These are phyloP conservation scores for Hylaeus volcanicus DNA, from an alignment of 1,140 invertebrate genomes.

Conservation along the genomic window DNA sequence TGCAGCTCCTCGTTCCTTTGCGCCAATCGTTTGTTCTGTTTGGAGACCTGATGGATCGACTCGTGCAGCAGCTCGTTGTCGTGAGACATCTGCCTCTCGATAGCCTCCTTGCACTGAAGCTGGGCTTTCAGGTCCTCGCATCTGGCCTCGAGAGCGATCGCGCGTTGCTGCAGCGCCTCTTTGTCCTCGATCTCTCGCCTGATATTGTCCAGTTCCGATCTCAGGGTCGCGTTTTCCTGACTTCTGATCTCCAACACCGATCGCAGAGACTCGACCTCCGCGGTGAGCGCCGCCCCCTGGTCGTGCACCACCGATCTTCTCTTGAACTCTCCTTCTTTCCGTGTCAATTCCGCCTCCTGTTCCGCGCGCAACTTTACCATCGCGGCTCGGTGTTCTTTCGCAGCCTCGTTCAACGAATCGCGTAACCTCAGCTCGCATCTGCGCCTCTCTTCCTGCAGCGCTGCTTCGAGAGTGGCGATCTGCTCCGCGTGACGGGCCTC, in stretches of 20 bases:
- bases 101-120: constrained; percentile 81
- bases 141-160: constrained; percentile 83
- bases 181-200: constrained; percentile 83
- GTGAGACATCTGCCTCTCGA: constrained; percentile 80
- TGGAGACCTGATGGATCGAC: constrained; percentile 85
- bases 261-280: constrained; percentile 87
- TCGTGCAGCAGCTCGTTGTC: constrained; percentile 88
- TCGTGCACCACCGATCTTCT: constrained; percentile 68
- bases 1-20: constrained; percentile 93
- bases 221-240: constrained; percentile 85
- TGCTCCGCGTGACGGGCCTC: constrained; percentile 68
- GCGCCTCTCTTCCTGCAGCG: constrained; percentile 63
- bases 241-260: constrained; percentile 88
- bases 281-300: constrained; percentile 78
- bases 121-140: constrained; percentile 87
- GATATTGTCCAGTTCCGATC: constrained; percentile 84
- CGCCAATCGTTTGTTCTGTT: constrained; percentile 88
- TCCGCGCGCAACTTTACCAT: constrained; percentile 76
- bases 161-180: constrained; percentile 82
- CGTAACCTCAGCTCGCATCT: constrained; percentile 60
- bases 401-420: constrained; percentile 65
- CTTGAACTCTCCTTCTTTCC: constrained; percentile 69
- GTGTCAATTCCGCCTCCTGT: constrained; percentile 73
- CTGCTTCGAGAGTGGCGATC: constrained; percentile 66
- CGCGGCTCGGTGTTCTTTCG: constrained; percentile 69